Evolutionary conservation across 2,797 vertebrate genomes (phyloP).

Genomic region (Hemibagrus guttatus): DNA sequence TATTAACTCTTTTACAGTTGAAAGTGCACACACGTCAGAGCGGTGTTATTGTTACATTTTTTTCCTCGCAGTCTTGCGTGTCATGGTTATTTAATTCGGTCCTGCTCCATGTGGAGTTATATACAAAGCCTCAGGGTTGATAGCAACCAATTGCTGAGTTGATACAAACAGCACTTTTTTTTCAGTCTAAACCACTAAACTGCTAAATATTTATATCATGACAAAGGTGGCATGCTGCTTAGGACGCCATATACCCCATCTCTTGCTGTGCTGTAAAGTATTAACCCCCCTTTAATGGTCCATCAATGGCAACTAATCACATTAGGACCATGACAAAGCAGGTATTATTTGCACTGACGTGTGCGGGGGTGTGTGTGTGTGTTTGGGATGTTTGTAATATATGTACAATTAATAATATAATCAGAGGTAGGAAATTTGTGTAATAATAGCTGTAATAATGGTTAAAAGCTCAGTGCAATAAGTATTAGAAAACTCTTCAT

Average conservation of each 20-base stretch:
- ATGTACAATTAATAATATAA: neutral
- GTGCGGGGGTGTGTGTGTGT: neutral
- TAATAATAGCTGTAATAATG: neutral
- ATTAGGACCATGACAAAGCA: neutral
- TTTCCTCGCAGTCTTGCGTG: neutral
- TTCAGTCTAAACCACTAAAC: neutral
- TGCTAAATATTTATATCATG: neutral
- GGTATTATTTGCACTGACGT: neutral
- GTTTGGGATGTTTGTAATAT: too few species aligned
- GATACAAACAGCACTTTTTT: neutral
- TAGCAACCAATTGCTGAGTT: neutral
- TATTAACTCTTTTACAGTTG: conserved; percentile 40
- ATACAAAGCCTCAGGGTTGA: neutral
- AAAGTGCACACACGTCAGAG: conserved; percentile 25
- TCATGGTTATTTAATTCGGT: neutral
- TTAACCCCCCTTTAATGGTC: neutral
- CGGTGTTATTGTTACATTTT: neutral
- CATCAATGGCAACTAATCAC: neutral
- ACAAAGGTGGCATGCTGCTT: neutral
- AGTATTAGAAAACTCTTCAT: neutral
- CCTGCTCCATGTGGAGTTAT: neutral
- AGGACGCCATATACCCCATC: neutral
- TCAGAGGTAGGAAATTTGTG: neutral
- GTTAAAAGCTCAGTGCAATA: neutral
- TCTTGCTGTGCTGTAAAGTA: neutral